These are phyloP conservation scores for Nesogale talazaci DNA, from an alignment of 2,113 vertebrate genomes.

Conservation along the genomic window DNA sequence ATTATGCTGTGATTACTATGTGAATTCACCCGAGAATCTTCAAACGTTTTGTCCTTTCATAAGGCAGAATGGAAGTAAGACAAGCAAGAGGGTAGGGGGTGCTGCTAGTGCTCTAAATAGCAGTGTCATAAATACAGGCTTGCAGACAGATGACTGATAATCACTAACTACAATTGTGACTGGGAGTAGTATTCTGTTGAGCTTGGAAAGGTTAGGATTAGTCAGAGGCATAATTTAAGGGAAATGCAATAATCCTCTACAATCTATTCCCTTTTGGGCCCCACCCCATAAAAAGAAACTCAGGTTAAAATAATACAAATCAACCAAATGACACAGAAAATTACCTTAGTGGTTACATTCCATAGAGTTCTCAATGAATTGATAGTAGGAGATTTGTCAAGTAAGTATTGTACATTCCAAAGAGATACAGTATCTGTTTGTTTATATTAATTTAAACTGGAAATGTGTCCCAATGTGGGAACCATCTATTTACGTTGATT, in stretches of 20 bases:
- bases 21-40: background rate
- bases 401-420: background rate
- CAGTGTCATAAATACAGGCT: background rate
- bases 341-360: background rate
- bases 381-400: background rate
- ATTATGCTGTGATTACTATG: background rate
- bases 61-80: background rate
- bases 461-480: background rate
- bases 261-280: background rate
- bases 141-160: background rate
- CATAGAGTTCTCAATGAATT: background rate
- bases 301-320: background rate
- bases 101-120: background rate
- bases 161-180: background rate
- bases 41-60: background rate
- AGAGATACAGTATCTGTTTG: background rate
- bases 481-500: slow-evolving; percentile 2
- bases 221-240: background rate
- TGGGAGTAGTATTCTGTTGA: background rate
- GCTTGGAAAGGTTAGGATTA: background rate
- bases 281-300: background rate
- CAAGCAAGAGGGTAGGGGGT: no score
- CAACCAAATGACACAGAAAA: slow-evolving; percentile 13
- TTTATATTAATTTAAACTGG: background rate
- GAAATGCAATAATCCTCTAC: background rate